Base-by-base conservation (phyloP, 2,113 vertebrate genomes). In the Crotalus viridis region DNA sequence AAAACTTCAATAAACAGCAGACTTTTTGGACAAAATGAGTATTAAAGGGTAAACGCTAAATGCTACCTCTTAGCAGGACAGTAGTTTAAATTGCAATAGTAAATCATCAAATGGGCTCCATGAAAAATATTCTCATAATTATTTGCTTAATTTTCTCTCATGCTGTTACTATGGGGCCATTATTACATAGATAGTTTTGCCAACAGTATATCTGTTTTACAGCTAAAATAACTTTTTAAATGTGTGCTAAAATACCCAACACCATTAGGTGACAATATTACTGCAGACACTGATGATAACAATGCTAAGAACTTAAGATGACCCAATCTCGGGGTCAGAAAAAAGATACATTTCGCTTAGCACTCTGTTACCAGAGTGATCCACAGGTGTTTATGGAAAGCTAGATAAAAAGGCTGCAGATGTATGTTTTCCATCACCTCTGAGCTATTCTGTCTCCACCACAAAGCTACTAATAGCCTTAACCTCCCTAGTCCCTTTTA, bases 21-120 rank as follows among this genome's bases (percentile, higher is more conserved):
- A 91, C 28, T 90, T 91, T 91, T 94, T 88, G 88, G 56, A 92
- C 69, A 92, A 92, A 92, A 89, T 92, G 81, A 86, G 57, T 28
- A 94, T 94, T 92, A 90, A 90, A 90, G 93, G 88, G 59, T 89
- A 92, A 93, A 93, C n/a, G 43, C 52, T 93, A 93, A 94, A 90
- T 87, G 88, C 56, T 91, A 94, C 81, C 74, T 94, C 91, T 90
- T 94, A 87, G 88, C 88, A 92, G 91, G 88, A 88, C 91, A 92
- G 91, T 94, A 59, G 57, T 33, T 90, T 90, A 92, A 92, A 90
- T 88, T 92, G 88, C 91, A 87, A 21, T 39, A 59, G 57, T 88
- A 92, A 94, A 92, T 90, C 89, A 94, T 94, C 64, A 87, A 33
- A 89, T 56, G 81, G 88, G 10, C 88, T 90, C 88, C 57, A 92